Evolutionary conservation across 2,113 vertebrate genomes (phyloP).

Genomic region (Nibea coibor): DNA sequence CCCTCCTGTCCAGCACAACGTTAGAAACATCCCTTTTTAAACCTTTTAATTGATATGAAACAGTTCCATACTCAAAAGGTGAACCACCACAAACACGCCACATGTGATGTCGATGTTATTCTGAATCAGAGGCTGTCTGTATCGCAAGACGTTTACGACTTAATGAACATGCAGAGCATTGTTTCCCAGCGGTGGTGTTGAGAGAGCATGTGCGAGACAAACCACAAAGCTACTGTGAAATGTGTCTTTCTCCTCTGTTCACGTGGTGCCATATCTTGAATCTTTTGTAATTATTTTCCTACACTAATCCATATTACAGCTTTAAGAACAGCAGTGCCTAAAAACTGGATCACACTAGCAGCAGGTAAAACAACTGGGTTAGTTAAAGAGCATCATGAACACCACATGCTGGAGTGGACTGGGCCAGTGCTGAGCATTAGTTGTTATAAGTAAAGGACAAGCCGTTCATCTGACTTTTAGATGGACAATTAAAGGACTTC

Average conservation of each 20-base stretch:
- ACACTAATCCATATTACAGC: slow-evolving; percentile 20
- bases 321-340: slow-evolving; percentile 68
- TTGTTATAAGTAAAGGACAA: slow-evolving; percentile 15
- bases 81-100: neutral
- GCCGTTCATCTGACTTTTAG: slow-evolving; percentile 9
- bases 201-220: slow-evolving; percentile 31
- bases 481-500: slow-evolving; percentile 7
- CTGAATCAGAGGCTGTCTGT: slow-evolving; percentile 12
- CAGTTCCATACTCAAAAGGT: slow-evolving; percentile 12
- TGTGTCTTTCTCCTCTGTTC: slow-evolving; percentile 6
- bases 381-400: slow-evolving; percentile 48
- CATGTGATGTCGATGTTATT: neutral
- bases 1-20: slow-evolving; percentile 42
- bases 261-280: neutral
- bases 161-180: slow-evolving; percentile 28
- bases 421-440: slow-evolving; percentile 22
- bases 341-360: slow-evolving; percentile 78
- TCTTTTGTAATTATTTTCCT: neutral
- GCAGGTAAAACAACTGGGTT: slow-evolving; percentile 71
- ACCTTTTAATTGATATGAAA: slow-evolving; percentile 27
- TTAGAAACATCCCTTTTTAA: slow-evolving; percentile 69
- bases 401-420: slow-evolving; percentile 31
- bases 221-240: slow-evolving; percentile 45
- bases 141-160: slow-evolving; percentile 1
- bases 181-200: slow-evolving; percentile 30